phyloP scores from a whole-genome alignment of 2,888 invertebrate genomes.

The Eupithecia abbreviata region DNA sequence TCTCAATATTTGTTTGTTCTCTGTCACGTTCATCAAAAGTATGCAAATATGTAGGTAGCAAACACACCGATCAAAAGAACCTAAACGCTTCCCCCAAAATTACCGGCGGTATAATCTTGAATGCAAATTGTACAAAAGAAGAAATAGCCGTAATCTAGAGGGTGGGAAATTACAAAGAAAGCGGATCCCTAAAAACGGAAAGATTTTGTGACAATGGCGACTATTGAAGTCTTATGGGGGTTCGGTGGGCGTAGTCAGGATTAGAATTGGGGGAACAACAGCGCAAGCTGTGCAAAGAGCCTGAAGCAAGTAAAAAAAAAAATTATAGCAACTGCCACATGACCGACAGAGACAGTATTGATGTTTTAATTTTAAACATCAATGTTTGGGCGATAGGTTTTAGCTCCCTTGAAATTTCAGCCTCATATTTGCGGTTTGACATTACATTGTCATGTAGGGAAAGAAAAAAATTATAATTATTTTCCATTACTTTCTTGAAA shows the following conservation, averaged over 20 bases:
- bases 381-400: background rate
- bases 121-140: slow-evolving; percentile 59
- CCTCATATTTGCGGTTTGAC: background rate
- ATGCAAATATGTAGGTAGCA: slow-evolving; percentile 4
- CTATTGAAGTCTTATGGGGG: slow-evolving; percentile 34
- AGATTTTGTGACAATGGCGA: slow-evolving; percentile 42
- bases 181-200: slow-evolving; percentile 35
- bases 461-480: too few relatives aligned
- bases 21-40: background rate
- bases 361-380: background rate
- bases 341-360: background rate
- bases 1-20: background rate
- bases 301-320: background rate
- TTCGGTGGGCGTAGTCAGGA: background rate
- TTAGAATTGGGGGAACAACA: background rate
- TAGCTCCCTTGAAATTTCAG: background rate
- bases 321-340: background rate
- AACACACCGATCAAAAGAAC: slow-evolving; percentile 31
- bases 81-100: slow-evolving; percentile 51
- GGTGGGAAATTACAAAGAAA: slow-evolving; percentile 38
- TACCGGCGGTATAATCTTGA: slow-evolving; percentile 58
- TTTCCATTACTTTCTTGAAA: too few relatives aligned
- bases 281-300: background rate
- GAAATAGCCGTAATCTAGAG: slow-evolving; percentile 51
- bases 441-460: background rate